Base-by-base conservation (phyloP, 2,888 invertebrate species). In the Apoda limacodes region DNA sequence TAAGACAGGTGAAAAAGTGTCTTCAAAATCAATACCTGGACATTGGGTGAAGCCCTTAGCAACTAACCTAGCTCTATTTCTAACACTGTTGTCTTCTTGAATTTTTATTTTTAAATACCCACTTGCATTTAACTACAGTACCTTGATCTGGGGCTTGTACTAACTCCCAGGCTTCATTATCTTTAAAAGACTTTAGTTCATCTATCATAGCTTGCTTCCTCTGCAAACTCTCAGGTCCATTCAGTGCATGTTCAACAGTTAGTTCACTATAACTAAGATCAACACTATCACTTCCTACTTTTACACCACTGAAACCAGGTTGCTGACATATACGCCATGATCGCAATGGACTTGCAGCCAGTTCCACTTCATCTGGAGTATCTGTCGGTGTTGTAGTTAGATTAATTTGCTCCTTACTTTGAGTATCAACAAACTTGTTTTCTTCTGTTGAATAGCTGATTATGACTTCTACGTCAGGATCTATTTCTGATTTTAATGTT, bases 1-100 rank as follows among this genome's bases (percentile, higher is more conserved):
- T 5, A 33, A 25, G 9, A 29, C 35, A 32, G 31, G 35, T 28
- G 37, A 34, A 28, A 23, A 26, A 33, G 22, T 30, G 21, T 32
- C 34, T 30, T 14, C 28, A 32, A 30, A 34, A 25, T 34, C 34
- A 21, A 33, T 28, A 17, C 23, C 28, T n/a, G 24, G 14, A 19
- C 19, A 25, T 29, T 34, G 29, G 20, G 22, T 34, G 23, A 29
- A 24, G 12, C 26, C 31, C 21, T 26, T 25, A 21, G 22, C 26
- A 13, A 31, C 31, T 26, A 31, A 15, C 14, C 28, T 28, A 15
- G 34, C 34, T 29, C 28, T 29, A 20, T 34, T 29, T 21, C 28
- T 34, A 9, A 22, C 29, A 24, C 25, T 24, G 22, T 28, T 34
- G 19, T 34, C 29, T 15, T 24, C 28, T 22, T 34, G 24, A 14